Evolutionary conservation across 2,797 vertebrate genomes (phyloP).

Genomic region (Emydoidea blandingii): DNA sequence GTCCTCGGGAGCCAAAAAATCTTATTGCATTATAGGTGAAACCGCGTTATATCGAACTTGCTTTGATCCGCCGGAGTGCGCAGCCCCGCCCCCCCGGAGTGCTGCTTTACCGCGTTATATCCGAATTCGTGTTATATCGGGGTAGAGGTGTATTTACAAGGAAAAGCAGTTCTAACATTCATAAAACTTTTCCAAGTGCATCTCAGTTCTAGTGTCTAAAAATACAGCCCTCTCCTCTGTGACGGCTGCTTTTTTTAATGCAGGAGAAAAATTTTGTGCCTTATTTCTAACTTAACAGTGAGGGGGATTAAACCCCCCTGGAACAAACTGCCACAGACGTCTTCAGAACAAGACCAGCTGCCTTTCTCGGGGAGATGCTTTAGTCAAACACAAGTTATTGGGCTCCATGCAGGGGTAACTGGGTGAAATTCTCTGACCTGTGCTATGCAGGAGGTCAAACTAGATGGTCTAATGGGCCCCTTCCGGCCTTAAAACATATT

Average conservation of each 20-base stretch:
- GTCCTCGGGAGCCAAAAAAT: no score
- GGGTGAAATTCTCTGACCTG: not conserved
- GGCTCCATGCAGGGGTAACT: not conserved
- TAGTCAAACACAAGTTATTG: not conserved
- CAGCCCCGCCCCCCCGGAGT: no score
- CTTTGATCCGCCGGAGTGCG: no score
- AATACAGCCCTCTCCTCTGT: not conserved
- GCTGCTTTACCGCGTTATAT: no score
- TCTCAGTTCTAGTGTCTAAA: rapidly evolving
- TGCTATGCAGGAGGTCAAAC: rapidly evolving
- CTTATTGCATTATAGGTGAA: no score
- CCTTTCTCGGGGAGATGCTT: not conserved
- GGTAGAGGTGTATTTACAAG: not conserved
- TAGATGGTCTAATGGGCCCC: not conserved
- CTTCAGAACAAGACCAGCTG: not conserved
- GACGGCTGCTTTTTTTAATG: not conserved
- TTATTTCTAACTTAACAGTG: not conserved
- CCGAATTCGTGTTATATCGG: no score
- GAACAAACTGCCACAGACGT: not conserved
- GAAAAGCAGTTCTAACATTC: rapidly evolving
- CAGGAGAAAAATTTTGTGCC: not conserved
- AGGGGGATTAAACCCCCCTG: not conserved
- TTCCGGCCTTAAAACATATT: not conserved
- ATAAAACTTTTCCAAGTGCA: not conserved
- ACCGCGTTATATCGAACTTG: no score